These are phyloP conservation scores for Mobula birostris DNA, from an alignment of 2,113 vertebrate genomes.

Conservation along the genomic window DNA sequence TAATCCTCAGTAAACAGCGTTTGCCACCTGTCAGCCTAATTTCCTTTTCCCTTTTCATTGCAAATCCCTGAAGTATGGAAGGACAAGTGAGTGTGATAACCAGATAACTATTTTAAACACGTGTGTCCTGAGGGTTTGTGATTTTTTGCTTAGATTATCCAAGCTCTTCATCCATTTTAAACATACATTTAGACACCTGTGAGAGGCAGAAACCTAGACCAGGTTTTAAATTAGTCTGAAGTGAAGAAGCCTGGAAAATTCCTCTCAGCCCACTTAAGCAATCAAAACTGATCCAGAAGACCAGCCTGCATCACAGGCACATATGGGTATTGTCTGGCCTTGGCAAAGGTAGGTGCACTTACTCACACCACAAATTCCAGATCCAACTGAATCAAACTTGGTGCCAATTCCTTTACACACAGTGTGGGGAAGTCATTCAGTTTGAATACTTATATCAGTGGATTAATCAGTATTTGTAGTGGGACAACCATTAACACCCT, in stretches of 20 bases:
- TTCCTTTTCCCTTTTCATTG: not conserved
- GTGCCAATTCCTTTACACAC: too few species aligned
- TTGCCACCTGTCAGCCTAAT: not conserved
- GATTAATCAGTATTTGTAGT: not conserved
- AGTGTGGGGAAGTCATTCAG: not conserved
- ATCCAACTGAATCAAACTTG: not conserved
- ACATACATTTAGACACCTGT: not conserved
- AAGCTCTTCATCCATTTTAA: not conserved
- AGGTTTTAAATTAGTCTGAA: too few species aligned
- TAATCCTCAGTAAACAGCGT: not conserved
- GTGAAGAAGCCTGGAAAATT: not conserved
- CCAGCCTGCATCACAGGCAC: not conserved
- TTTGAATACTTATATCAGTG: not conserved
- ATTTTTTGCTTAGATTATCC: not conserved
- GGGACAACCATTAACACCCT: not conserved
- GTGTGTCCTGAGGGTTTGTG: not conserved
- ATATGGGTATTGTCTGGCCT: not conserved
- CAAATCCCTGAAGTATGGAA: not conserved
- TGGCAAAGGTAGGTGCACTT: not conserved
- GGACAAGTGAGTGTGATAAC: not conserved
- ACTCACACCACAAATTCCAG: not conserved
- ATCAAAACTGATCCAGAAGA: not conserved
- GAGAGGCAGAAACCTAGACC: not conserved
- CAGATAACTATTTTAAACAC: not conserved
- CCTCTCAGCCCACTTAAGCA: not conserved